Evolutionary conservation across 2,797 vertebrate genomes (phyloP).

Genomic region (Cephalopachus bancanus): DNA sequence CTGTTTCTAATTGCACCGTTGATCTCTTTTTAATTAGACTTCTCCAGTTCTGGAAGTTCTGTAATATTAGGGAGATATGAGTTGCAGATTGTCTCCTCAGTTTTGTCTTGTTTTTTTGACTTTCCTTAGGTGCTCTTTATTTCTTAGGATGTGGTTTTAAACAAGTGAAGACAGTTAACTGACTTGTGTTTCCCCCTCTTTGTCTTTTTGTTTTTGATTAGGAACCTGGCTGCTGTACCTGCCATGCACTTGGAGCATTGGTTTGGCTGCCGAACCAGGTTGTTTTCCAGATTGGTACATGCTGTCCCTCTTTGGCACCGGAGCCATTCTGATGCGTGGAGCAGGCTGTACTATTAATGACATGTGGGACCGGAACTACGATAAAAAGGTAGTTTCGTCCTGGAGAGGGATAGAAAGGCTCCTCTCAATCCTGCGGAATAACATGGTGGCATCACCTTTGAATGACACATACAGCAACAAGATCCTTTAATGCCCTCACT

Average conservation of each 20-base stretch:
- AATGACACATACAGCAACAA: not conserved
- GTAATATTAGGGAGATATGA: not conserved
- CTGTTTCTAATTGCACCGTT: not conserved
- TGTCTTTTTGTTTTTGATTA: constrained; percentile 81
- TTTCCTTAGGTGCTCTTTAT: not conserved
- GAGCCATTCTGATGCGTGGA: constrained; percentile 96
- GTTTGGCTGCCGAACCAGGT: constrained; percentile 88
- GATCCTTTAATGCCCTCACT: not conserved
- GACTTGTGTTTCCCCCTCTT: not conserved
- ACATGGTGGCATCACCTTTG: not conserved
- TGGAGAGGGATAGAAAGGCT: constrained; percentile 1
- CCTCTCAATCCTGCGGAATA: not conserved
- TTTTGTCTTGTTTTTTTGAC: constrained; percentile 52
- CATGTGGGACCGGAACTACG: no score
- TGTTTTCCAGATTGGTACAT: constrained; percentile 93
- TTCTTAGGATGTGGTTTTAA: not conserved
- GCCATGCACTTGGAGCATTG: no score
- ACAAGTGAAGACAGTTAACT: not conserved
- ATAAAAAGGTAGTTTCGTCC: constrained; percentile 91
- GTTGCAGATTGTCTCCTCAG: not conserved
- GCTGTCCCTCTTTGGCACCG: constrained; percentile 94
- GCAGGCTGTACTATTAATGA: constrained; percentile 72
- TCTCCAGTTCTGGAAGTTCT: not conserved
- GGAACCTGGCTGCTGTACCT: constrained; percentile 81
- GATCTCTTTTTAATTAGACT: not conserved